phyloP scores from a whole-genome alignment of 2,888 invertebrate species.

The Mimas tiliae region DNA sequence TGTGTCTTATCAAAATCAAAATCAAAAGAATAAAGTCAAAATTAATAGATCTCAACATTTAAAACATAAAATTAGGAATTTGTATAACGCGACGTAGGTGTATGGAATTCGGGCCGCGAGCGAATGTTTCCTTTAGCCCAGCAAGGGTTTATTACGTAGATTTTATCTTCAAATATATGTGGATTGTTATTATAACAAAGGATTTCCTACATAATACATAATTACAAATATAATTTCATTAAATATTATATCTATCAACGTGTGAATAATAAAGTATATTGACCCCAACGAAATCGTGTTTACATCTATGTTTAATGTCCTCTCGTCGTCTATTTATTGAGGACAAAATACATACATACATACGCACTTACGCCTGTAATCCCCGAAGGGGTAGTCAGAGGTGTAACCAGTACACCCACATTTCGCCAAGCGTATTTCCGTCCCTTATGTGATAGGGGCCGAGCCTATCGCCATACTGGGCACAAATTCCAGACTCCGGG shows the following conservation, averaged over 20 bases:
- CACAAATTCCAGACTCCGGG: too few species aligned
- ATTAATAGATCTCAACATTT: neutral
- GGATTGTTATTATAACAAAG: constrained; percentile 2
- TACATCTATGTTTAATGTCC: neutral
- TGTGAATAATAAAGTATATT: constrained; percentile 4
- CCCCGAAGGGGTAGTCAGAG: too few species aligned
- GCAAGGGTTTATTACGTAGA: constrained; percentile 22
- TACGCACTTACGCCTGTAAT: too few species aligned
- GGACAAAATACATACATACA: too few species aligned
- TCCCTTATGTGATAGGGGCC: too few species aligned
- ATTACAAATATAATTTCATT: constrained; percentile 14
- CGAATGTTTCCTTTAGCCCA: constrained; percentile 19
- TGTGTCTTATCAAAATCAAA: too few species aligned
- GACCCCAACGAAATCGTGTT: constrained; percentile 1
- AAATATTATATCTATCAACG: constrained; percentile 6
- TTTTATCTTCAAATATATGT: constrained; percentile 18
- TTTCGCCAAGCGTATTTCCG: too few species aligned
- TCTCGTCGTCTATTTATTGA: neutral
- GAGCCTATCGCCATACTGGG: too few species aligned
- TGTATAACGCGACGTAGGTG: constrained; percentile 18
- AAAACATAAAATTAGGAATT: constrained; percentile 3
- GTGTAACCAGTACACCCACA: too few species aligned
- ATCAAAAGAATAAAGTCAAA: too few species aligned
- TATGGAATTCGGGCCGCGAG: constrained; percentile 20
- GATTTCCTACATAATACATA: constrained; percentile 9